phyloP scores from a whole-genome alignment of 2,113 vertebrate genomes.

The Malaclemys terrapin region DNA sequence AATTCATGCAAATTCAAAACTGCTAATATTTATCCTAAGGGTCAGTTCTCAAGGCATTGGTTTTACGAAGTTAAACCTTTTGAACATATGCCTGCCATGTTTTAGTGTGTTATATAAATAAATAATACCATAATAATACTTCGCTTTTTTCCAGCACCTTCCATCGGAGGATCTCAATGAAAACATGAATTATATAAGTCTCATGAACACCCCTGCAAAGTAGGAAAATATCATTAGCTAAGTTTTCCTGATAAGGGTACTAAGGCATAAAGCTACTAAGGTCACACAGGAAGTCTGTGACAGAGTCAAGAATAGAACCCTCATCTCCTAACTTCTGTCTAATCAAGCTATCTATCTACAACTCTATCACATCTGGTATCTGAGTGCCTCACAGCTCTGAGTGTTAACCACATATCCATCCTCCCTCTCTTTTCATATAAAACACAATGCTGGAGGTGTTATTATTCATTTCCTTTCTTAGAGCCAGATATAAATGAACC shows the following conservation, averaged over 20 bases:
- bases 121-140: no score
- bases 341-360: rapidly evolving
- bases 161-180: rapidly evolving
- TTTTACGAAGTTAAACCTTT: not conserved
- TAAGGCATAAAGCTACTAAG: not conserved
- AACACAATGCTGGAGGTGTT: no score
- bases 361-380: not conserved
- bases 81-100: rapidly evolving
- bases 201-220: not conserved
- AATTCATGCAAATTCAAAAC: not conserved
- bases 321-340: not conserved
- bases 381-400: not conserved
- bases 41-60: rapidly evolving
- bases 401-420: not conserved
- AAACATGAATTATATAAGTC: not conserved
- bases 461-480: not conserved
- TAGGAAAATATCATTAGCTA: rapidly evolving
- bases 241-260: not conserved
- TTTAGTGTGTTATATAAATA: not conserved
- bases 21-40: rapidly evolving
- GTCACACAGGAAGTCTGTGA: not conserved
- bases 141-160: not conserved
- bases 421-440: not conserved
- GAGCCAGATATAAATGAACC: not conserved
- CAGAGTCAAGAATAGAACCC: not conserved